phyloP scores from a whole-genome alignment of 2,888 invertebrate genomes.

The Cacoxenus indagator region DNA sequence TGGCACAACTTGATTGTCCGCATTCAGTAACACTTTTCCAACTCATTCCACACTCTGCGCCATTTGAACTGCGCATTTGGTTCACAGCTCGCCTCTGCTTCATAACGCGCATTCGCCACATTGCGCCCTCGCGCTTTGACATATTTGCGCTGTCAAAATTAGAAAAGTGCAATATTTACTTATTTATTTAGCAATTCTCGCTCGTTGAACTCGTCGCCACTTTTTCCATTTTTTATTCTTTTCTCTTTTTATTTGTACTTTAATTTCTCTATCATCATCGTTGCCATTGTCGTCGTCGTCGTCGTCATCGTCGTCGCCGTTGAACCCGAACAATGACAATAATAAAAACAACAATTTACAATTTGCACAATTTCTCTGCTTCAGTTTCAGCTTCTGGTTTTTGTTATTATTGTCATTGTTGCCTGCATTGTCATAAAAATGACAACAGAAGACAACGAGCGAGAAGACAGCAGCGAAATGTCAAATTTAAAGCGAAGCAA shows the following conservation, averaged over 20 bases:
- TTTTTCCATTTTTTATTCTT: background rate
- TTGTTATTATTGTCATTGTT: background rate
- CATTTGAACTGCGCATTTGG: too few relatives aligned
- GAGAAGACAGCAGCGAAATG: slow-evolving; percentile 3
- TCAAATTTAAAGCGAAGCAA: slow-evolving; percentile 7
- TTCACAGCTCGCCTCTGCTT: too few relatives aligned
- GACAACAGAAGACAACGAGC: background rate
- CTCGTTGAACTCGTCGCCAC: background rate
- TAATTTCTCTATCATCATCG: too few relatives aligned
- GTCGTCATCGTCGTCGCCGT: background rate
- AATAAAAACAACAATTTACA: slow-evolving; percentile 24
- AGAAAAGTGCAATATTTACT: slow-evolving; percentile 27
- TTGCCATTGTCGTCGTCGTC: background rate
- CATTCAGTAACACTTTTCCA: too few relatives aligned
- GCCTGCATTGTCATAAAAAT: background rate
- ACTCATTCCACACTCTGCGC: too few relatives aligned
- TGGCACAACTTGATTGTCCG: too few relatives aligned
- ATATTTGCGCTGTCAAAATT: slow-evolving; percentile 31
- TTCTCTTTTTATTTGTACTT: too few relatives aligned
- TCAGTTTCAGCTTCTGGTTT: background rate
- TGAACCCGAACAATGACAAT: slow-evolving; percentile 7
- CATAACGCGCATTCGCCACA: too few relatives aligned
- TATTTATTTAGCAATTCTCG: slow-evolving; percentile 7
- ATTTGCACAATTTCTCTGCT: slow-evolving; percentile 7
- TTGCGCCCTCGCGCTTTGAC: too few relatives aligned